Evolutionary conservation across 2,888 invertebrate species (phyloP).

Genomic region (Aplocera efformata): DNA sequence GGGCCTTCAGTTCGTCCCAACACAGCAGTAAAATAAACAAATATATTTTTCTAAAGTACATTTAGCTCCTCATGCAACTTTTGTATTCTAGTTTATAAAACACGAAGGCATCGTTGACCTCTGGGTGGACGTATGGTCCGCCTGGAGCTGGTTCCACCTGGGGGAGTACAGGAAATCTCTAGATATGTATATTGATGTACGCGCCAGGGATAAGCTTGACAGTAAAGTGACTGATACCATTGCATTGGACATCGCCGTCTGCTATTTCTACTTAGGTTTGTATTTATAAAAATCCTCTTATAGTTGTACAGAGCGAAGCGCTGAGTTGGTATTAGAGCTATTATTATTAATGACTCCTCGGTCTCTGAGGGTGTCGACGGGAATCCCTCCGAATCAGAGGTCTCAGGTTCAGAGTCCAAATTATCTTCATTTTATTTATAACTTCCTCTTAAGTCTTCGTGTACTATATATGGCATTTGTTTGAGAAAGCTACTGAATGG

Average conservation of each 20-base stretch:
- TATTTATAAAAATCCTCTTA: neutral
- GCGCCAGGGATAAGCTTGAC: conserved; percentile 54
- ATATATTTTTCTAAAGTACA: too few species aligned
- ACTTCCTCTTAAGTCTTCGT: too few species aligned
- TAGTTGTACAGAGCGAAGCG: too few species aligned
- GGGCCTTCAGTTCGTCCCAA: too few species aligned
- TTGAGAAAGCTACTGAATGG: too few species aligned
- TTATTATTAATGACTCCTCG: neutral
- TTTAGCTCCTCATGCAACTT: neutral
- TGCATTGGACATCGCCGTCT: conserved; percentile 92
- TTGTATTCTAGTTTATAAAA: conserved; percentile 53
- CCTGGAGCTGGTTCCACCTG: conserved; percentile 96
- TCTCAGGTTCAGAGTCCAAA: too few species aligned
- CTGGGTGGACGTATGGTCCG: conserved; percentile 90
- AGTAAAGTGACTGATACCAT: conserved; percentile 82
- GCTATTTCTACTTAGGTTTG: conserved; percentile 94
- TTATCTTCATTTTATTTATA: too few species aligned
- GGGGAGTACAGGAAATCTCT: conserved; percentile 94
- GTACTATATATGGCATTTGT: too few species aligned
- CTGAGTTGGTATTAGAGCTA: neutral
- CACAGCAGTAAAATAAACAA: too few species aligned
- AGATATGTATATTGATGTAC: conserved; percentile 83
- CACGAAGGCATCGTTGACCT: conserved; percentile 61
- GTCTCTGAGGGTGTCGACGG: too few species aligned
- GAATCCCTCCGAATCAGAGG: too few species aligned